These are phyloP conservation scores for Agrotis segetum DNA, from an alignment of 2,888 invertebrate genomes.

Conservation along the genomic window DNA sequence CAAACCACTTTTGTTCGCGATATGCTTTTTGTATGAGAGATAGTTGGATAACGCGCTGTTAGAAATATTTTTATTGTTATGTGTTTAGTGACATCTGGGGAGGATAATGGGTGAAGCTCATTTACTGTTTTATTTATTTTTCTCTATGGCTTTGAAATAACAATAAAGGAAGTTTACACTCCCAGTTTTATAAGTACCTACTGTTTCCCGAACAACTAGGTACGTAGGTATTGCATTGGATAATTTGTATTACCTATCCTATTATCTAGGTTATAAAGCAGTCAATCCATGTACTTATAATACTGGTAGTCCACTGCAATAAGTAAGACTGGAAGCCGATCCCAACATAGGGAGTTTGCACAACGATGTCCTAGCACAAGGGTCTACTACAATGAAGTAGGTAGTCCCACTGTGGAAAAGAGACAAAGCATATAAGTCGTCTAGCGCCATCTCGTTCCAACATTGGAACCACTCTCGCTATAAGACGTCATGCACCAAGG, in stretches of 20 bases:
- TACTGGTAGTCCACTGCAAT: background rate
- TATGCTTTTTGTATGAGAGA: conserved; percentile 78
- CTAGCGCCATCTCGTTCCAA: no score
- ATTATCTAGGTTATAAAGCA: background rate
- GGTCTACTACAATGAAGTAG: no score
- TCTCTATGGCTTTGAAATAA: background rate
- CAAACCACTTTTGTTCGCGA: conserved; percentile 84
- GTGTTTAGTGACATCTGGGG: conserved; percentile 65
- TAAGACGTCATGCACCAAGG: no score
- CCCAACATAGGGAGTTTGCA: no score
- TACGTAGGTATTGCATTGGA: no score
- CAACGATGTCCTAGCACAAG: no score
- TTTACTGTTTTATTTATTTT: conserved; percentile 42
- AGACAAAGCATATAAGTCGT: no score
- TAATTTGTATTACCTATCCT: background rate
- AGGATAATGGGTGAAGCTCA: conserved; percentile 49
- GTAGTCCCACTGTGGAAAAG: no score
- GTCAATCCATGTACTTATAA: background rate
- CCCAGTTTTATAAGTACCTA: no score
- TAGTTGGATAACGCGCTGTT: conserved; percentile 68
- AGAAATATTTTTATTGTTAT: conserved; percentile 68
- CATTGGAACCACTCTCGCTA: no score
- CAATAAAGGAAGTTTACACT: conserved; percentile 5
- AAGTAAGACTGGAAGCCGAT: background rate
- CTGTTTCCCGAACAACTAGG: no score